These are phyloP conservation scores for Diorhabda carinulata DNA, from an alignment of 1,140 invertebrate genomes.

Conservation along the genomic window DNA sequence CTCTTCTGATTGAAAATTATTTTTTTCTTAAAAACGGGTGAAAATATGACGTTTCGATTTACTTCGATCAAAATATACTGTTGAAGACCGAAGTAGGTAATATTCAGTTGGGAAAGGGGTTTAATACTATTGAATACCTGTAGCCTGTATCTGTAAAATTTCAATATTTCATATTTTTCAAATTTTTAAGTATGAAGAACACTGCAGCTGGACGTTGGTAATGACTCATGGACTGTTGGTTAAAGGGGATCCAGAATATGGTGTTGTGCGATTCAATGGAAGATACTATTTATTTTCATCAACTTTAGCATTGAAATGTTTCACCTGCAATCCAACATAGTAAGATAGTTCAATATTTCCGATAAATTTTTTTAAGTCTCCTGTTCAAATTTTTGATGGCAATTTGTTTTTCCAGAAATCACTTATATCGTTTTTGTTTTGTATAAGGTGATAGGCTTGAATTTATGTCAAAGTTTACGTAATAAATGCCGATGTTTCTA, in stretches of 20 bases:
- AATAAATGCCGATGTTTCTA: background rate
- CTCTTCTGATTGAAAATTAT: no score
- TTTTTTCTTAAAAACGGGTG: no score
- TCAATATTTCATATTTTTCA: background rate
- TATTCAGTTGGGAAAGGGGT: no score
- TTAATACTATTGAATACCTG: no score
- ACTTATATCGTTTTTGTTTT: background rate
- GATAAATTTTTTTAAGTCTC: background rate
- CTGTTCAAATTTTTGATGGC: background rate
- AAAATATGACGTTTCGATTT: no score
- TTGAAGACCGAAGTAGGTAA: no score
- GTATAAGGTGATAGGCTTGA: background rate
- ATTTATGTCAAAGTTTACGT: background rate
- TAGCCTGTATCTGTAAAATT: no score
- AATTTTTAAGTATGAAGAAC: background rate
- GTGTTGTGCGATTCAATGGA: background rate
- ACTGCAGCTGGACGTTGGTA: slow-evolving; percentile 4
- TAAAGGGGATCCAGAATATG: slow-evolving; percentile 5
- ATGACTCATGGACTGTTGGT: background rate
- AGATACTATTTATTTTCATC: slow-evolving; percentile 7
- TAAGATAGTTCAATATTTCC: background rate
- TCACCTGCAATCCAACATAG: background rate
- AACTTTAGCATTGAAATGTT: slow-evolving; percentile 1
- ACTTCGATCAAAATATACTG: no score
- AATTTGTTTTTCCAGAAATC: no score